Conservation (phyloP, 2,797 vertebrate species). For the Hyperoplus lanceolatus region DNA sequence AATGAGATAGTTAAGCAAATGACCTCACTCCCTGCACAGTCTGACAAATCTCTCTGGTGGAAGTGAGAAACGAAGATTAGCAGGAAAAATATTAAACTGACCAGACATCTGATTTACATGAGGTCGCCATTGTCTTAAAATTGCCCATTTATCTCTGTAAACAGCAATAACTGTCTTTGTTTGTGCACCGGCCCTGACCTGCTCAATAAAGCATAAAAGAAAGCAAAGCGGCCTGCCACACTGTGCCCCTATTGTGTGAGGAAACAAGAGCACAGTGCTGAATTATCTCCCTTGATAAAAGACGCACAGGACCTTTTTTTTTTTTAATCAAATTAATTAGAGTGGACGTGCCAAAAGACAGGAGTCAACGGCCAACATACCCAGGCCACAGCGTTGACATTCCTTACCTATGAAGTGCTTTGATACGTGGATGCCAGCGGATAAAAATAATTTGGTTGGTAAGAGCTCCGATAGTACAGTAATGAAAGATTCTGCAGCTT, state of each 20-base stretch:
- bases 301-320: slow-evolving; percentile 69
- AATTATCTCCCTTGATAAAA: slow-evolving; percentile 79
- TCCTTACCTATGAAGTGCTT: slow-evolving; percentile 54
- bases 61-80: slow-evolving; percentile 26
- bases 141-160: slow-evolving; percentile 53
- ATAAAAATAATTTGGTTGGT: background rate
- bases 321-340: slow-evolving; percentile 71
- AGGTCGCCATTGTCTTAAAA: slow-evolving; percentile 46
- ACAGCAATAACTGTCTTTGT: slow-evolving; percentile 56
- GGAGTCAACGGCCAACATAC: slow-evolving; percentile 31
- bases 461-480: background rate
- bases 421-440: slow-evolving; percentile 25
- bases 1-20: slow-evolving; percentile 42
- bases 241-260: slow-evolving; percentile 77
- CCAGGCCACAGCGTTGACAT: slow-evolving; percentile 42
- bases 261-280: slow-evolving; percentile 74
- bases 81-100: background rate
- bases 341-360: slow-evolving; percentile 51
- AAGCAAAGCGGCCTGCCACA: slow-evolving; percentile 68
- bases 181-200: slow-evolving; percentile 35
- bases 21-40: slow-evolving; percentile 5
- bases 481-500: background rate
- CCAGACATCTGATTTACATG: slow-evolving; percentile 54
- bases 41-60: slow-evolving; percentile 22
- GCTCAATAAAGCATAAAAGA: slow-evolving; percentile 77